These are phyloP conservation scores for Neogobius melanostomus DNA, from an alignment of 2,113 vertebrate species.

Conservation along the genomic window DNA sequence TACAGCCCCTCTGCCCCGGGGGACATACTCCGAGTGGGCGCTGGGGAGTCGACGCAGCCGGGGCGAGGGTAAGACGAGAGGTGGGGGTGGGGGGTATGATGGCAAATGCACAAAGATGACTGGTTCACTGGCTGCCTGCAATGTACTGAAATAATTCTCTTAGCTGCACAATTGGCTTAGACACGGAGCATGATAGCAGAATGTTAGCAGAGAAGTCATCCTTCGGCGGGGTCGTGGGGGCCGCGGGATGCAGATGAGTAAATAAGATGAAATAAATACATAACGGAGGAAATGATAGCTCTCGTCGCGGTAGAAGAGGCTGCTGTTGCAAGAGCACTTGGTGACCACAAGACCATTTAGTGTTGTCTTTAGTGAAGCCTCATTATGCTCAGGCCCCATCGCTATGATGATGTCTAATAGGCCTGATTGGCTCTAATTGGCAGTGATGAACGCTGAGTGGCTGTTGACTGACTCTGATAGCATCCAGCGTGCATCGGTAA, in stretches of 20 bases:
- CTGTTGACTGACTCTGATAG: constrained; percentile 72
- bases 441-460: constrained; percentile 74
- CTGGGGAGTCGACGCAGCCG: constrained; percentile 30
- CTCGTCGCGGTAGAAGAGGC: constrained; percentile 20
- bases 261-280: constrained; percentile 36
- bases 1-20: constrained; percentile 44
- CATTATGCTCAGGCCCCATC: constrained; percentile 58
- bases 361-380: constrained; percentile 52
- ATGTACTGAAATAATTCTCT: constrained; percentile 74
- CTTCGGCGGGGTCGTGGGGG: not conserved
- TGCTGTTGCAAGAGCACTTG: constrained; percentile 27
- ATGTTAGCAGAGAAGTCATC: constrained; percentile 25
- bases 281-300: constrained; percentile 15
- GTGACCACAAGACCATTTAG: constrained; percentile 50
- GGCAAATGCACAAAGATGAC: constrained; percentile 52
- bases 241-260: constrained; percentile 25
- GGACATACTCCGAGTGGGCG: constrained; percentile 51
- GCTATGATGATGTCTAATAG: constrained; percentile 65
- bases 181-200: constrained; percentile 57
- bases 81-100: not conserved
- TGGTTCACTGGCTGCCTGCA: constrained; percentile 72
- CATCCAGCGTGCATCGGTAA: constrained; percentile 61
- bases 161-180: constrained; percentile 78
- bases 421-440: constrained; percentile 76
- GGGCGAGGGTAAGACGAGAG: constrained; percentile 16